phyloP scores from a whole-genome alignment of 2,888 invertebrate species.

The Lasioglossum pauxillum region DNA sequence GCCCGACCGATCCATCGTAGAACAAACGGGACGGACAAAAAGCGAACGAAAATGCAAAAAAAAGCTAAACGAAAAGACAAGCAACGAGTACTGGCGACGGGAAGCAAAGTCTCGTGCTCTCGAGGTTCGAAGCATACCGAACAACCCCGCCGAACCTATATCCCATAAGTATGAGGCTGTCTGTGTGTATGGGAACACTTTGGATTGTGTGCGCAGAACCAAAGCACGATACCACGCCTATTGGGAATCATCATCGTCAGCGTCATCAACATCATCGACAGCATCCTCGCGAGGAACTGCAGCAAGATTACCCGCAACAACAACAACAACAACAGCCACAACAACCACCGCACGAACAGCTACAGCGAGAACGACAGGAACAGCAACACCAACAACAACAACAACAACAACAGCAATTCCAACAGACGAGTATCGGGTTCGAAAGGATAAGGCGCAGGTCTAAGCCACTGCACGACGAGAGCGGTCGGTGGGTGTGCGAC shows the following conservation, averaged over 20 bases:
- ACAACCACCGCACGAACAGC: not conserved
- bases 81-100: slow-evolving; percentile 28
- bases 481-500: slow-evolving; percentile 83
- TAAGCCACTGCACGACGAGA: slow-evolving; percentile 81
- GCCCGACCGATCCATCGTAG: not conserved
- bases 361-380: slow-evolving; percentile 31
- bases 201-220: slow-evolving; percentile 84
- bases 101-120: slow-evolving; percentile 46
- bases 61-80: slow-evolving; percentile 14
- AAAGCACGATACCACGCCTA: slow-evolving; percentile 75
- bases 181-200: slow-evolving; percentile 82
- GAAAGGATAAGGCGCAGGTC: slow-evolving; percentile 78
- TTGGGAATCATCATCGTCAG: slow-evolving; percentile 74
- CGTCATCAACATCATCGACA: slow-evolving; percentile 38
- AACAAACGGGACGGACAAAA: not conserved
- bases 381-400: slow-evolving; percentile 56
- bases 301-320: slow-evolving; percentile 56
- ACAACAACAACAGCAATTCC: slow-evolving; percentile 40
- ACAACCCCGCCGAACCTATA: slow-evolving; percentile 45
- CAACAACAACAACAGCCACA: slow-evolving; percentile 41
- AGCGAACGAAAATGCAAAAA: not conserved
- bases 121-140: slow-evolving; percentile 34
- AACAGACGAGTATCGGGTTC: slow-evolving; percentile 48
- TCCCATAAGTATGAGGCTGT: slow-evolving; percentile 73
- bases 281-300: slow-evolving; percentile 55